Conservation (phyloP, 2,888 invertebrate genomes). For the Rhodophaea formosa region DNA sequence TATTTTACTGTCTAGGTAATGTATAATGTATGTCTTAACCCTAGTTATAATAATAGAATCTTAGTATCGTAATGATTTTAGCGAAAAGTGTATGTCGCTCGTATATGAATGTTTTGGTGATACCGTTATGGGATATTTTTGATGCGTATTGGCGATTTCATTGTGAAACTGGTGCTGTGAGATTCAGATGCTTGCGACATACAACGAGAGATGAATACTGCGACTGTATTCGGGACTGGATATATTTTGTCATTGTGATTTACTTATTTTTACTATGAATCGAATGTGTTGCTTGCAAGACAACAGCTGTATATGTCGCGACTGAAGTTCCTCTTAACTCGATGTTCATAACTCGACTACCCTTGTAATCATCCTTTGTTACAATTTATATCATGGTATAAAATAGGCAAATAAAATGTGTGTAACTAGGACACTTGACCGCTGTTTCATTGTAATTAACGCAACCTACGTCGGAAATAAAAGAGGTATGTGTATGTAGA, state of each 20-base stretch:
- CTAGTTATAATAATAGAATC: conserved; percentile 56
- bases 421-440: conserved; percentile 71
- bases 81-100: conserved; percentile 70
- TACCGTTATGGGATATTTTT: conserved; percentile 38
- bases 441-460: conserved; percentile 60
- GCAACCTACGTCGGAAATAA: conserved; percentile 25
- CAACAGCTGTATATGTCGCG: conserved; percentile 62
- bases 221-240: conserved; percentile 60
- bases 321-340: conserved; percentile 73
- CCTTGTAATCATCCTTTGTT: conserved; percentile 74
- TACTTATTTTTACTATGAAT: conserved; percentile 61
- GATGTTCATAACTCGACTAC: conserved; percentile 52
- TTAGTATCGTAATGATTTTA: conserved; percentile 67
- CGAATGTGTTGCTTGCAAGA: conserved; percentile 65
- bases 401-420: conserved; percentile 76
- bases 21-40: conserved; percentile 74
- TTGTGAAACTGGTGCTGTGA: conserved; percentile 74
- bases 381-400: conserved; percentile 76
- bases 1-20: conserved; percentile 73
- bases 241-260: conserved; percentile 56
- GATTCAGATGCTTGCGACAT: conserved; percentile 74
- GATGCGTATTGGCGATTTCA: conserved; percentile 44
- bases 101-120: conserved; percentile 65
- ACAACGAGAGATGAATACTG: conserved; percentile 49
- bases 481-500: conserved; percentile 36